Evolutionary conservation across 2,797 vertebrate species (phyloP).

Genomic region (Phaenicophaeus curvirostris): DNA sequence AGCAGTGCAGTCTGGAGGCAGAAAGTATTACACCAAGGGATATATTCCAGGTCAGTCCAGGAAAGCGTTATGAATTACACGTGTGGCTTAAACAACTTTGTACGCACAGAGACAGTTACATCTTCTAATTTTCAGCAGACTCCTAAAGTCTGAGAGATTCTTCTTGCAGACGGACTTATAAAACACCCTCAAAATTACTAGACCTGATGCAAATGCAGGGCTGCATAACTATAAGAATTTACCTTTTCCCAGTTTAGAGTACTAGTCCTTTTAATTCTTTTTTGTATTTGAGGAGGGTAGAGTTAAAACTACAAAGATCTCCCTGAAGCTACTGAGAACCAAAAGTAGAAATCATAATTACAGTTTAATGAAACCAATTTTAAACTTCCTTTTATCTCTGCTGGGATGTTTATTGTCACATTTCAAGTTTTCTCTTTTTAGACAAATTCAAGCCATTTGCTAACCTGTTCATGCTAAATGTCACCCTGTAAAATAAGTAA

Average conservation of each 20-base stretch:
- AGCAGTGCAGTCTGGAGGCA: not conserved
- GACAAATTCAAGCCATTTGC: conserved; percentile 60
- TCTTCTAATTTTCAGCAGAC: not conserved
- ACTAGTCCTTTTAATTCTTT: not conserved
- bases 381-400: conserved; percentile 66
- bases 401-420: conserved; percentile 74
- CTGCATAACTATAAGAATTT: not conserved
- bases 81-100: not conserved
- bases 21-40: not conserved
- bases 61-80: not conserved
- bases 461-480: conserved; percentile 74
- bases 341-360: conserved; percentile 73
- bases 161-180: not conserved
- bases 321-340: conserved; percentile 51
- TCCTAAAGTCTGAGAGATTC: not conserved
- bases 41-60: not conserved
- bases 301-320: conserved; percentile 38
- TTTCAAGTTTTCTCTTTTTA: conserved; percentile 65
- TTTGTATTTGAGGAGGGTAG: no score
- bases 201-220: not conserved
- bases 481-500: conserved; percentile 54
- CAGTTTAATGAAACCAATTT: conserved; percentile 76
- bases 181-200: not conserved
- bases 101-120: not conserved
- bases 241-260: not conserved